Percentiles rank a stretch among this genome's conserved stretches.
These are phyloP conservation scores for Eupeodes latifasciatus DNA, from an alignment of 2,888 invertebrate genomes.

Conservation along the genomic window DNA sequence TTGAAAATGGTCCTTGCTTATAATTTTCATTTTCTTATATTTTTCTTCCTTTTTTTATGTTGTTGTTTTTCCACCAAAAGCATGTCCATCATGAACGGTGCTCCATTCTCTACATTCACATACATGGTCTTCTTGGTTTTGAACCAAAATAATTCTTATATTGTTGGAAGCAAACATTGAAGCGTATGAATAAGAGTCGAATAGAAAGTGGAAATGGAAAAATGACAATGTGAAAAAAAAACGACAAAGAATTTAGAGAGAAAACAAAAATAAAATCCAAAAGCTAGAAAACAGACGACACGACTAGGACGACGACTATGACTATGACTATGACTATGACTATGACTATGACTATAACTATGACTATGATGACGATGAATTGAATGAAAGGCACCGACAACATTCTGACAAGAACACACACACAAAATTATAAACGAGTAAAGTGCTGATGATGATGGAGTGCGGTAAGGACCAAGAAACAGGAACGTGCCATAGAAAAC, in stretches of 20 bases:
- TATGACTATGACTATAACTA: too few species aligned
- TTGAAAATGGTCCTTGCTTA: slow-evolving; percentile 59
- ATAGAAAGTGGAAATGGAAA: slow-evolving; percentile 21
- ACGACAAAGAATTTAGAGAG: not conserved
- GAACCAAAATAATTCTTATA: slow-evolving; percentile 34
- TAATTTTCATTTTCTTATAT: slow-evolving; percentile 13
- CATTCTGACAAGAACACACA: slow-evolving; percentile 51
- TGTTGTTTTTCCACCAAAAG: slow-evolving; percentile 43
- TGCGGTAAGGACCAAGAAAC: slow-evolving; percentile 21
- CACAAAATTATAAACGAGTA: slow-evolving; percentile 16
- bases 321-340: too few species aligned
- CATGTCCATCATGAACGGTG: slow-evolving; percentile 43
- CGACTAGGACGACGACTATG: too few species aligned
- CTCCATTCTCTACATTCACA: not conserved
- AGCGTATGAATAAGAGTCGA: slow-evolving; percentile 65
- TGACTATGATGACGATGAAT: slow-evolving; percentile 28
- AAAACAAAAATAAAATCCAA: slow-evolving; percentile 27
- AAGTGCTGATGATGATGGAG: slow-evolving; percentile 27
- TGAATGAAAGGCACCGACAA: slow-evolving; percentile 61
- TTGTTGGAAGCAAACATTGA: slow-evolving; percentile 45
- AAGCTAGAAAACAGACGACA: slow-evolving; percentile 44
- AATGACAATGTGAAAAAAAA: not conserved
- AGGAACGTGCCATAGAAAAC: slow-evolving; percentile 33
- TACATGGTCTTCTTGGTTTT: not conserved
- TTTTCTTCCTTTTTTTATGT: not conserved